These are phyloP conservation scores for Callopanchax toddi DNA, from an alignment of 2,113 vertebrate genomes.

Conservation along the genomic window DNA sequence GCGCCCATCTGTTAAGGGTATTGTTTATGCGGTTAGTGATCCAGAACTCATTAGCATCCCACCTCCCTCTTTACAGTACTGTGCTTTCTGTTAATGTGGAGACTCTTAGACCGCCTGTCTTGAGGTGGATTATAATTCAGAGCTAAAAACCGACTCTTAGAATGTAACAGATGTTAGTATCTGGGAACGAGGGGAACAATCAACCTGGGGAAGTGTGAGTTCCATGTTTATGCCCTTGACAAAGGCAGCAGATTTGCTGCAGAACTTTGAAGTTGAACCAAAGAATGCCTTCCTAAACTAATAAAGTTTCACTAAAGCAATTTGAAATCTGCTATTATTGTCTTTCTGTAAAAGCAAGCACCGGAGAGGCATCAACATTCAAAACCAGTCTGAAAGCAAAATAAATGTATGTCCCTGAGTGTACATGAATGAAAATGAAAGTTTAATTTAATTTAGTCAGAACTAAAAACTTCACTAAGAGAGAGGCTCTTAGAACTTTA, in stretches of 20 bases:
- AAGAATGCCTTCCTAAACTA: neutral
- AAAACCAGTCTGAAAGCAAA: too few species aligned
- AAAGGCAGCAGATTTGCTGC: neutral
- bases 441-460: too few species aligned
- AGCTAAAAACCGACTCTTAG: constrained; percentile 11
- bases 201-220: constrained; percentile 7
- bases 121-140: constrained; percentile 12
- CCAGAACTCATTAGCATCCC: constrained; percentile 81
- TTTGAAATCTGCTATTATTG: too few species aligned
- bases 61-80: constrained; percentile 73
- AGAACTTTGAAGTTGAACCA: neutral
- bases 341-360: too few species aligned
- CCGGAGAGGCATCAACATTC: too few species aligned
- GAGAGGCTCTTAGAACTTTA: too few species aligned
- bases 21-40: constrained; percentile 78
- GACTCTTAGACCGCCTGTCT: constrained; percentile 59
- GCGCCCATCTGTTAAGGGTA: constrained; percentile 80
- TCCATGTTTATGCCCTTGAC: constrained; percentile 26
- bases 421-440: too few species aligned
- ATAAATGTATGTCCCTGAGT: too few species aligned
- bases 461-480: too few species aligned
- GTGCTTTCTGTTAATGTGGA: constrained; percentile 75
- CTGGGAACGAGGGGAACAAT: constrained; percentile 20
- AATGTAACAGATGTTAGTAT: constrained; percentile 32
- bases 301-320: neutral